A percentile compares a stretch with the other conserved stretches of the same genome.
Conservation (phyloP, 2,113 vertebrate genomes). For the Halcyon malimbica region DNA sequence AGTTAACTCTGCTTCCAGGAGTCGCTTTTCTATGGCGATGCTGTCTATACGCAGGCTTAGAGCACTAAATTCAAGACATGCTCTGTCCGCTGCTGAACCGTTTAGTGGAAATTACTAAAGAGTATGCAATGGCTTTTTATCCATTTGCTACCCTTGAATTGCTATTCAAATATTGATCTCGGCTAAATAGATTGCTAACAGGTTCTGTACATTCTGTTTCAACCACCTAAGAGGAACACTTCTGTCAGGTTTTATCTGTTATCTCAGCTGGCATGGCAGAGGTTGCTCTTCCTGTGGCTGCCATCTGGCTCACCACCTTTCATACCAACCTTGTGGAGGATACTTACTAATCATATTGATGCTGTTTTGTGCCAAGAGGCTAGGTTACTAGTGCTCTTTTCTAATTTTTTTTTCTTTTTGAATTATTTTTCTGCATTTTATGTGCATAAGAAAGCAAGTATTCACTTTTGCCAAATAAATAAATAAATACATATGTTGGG, state of each 20-base stretch:
- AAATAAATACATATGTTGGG: neutral
- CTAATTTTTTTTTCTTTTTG: neutral
- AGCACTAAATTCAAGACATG: neutral
- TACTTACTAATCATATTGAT: slow-evolving; percentile 13
- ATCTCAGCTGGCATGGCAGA: slow-evolving; percentile 48
- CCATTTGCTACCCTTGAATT: slow-evolving; percentile 35
- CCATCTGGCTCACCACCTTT: slow-evolving; percentile 54
- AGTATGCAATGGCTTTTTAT: slow-evolving; percentile 16
- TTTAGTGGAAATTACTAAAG: slow-evolving; percentile 41
- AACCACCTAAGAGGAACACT: slow-evolving; percentile 14
- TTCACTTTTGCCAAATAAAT: neutral
- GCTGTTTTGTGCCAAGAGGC: slow-evolving; percentile 4
- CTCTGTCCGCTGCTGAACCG: neutral
- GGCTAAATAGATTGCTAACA: slow-evolving; percentile 47
- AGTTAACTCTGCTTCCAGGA: neutral
- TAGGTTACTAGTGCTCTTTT: neutral
- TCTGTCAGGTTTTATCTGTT: slow-evolving; percentile 63
- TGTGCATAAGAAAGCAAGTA: neutral
- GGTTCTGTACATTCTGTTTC: slow-evolving; percentile 46
- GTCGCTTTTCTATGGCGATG: neutral
- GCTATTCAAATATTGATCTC: slow-evolving; percentile 57
- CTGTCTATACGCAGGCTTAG: neutral
- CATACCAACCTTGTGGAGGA: slow-evolving; percentile 14
- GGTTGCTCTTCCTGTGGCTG: slow-evolving; percentile 36
- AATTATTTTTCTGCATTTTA: neutral